Evolutionary conservation across 2,113 vertebrate species (phyloP).

Genomic region (Thamnophis sirtalis): DNA sequence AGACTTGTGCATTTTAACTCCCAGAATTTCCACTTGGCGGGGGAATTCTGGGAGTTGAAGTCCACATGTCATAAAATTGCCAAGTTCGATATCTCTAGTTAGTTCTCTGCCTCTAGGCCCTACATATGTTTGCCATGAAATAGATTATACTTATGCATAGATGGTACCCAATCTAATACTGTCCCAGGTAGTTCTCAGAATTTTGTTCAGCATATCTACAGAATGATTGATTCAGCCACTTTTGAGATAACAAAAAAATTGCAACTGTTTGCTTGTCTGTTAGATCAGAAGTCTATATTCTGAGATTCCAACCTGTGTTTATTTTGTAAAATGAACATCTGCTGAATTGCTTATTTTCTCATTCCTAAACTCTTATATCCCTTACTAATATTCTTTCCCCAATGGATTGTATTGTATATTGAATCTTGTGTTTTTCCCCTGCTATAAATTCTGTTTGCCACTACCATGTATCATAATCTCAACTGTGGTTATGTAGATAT

Average conservation of each 20-base stretch:
- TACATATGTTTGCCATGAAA: neutral
- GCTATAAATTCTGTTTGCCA: conserved; percentile 54
- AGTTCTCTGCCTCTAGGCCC: neutral
- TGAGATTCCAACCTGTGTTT: neutral
- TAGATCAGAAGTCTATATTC: neutral
- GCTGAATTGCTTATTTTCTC: conserved; percentile 10
- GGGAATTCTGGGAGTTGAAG: neutral
- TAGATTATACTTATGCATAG: neutral
- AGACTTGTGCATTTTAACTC: neutral
- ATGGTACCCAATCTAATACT: neutral
- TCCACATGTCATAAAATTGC: neutral
- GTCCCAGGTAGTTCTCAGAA: neutral
- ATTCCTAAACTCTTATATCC: conserved; percentile 35
- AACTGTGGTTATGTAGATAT: conserved; percentile 62
- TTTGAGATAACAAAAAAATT: neutral
- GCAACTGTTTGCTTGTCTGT: neutral
- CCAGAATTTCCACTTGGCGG: neutral
- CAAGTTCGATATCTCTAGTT: neutral
- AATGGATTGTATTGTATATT: conserved; percentile 34
- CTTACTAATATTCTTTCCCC: conserved; percentile 19
- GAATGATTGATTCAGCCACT: neutral
- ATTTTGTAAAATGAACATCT: neutral
- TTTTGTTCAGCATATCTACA: neutral
- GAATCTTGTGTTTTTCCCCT: conserved; percentile 24
- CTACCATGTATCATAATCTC: conserved; percentile 31